Conservation (phyloP, 2,797 vertebrate genomes). For the Spondyliosoma cantharus region DNA sequence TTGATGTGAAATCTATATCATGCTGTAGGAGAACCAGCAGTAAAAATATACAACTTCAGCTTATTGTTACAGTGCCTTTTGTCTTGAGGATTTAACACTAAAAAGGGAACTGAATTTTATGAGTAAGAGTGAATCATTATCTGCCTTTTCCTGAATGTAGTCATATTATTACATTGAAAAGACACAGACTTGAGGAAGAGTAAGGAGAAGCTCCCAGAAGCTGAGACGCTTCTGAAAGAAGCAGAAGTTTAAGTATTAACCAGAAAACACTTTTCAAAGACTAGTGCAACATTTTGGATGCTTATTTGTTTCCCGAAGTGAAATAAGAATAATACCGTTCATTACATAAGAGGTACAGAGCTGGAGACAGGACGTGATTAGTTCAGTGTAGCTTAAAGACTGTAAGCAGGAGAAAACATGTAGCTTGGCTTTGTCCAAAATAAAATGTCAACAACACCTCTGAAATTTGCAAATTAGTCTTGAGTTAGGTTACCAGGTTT, state of each 20-base stretch:
- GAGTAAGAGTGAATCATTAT: conserved; percentile 20
- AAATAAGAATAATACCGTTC: neutral
- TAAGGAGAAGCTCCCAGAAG: neutral
- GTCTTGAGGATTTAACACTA: conserved; percentile 6
- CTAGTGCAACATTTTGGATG: neutral
- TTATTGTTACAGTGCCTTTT: conserved; percentile 11
- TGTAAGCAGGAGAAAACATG: neutral
- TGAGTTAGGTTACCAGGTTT: too few relatives aligned
- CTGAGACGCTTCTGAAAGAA: too few relatives aligned
- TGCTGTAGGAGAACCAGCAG: conserved; percentile 49
- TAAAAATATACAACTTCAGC: conserved; percentile 49
- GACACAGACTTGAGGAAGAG: neutral
- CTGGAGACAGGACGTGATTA: neutral
- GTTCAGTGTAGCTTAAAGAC: neutral
- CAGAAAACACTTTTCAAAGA: neutral
- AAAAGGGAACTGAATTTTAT: conserved; percentile 27
- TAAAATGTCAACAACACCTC: too few relatives aligned
- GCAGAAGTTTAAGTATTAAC: neutral
- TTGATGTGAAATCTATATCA: conserved; percentile 68
- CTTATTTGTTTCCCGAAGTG: neutral
- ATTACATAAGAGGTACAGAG: neutral
- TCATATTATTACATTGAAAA: neutral
- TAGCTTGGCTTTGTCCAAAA: neutral
- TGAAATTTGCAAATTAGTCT: too few relatives aligned
- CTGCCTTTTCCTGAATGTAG: conserved; percentile 15